Evolutionary conservation across 2,113 vertebrate genomes (phyloP).

Genomic region (Mugil cephalus): DNA sequence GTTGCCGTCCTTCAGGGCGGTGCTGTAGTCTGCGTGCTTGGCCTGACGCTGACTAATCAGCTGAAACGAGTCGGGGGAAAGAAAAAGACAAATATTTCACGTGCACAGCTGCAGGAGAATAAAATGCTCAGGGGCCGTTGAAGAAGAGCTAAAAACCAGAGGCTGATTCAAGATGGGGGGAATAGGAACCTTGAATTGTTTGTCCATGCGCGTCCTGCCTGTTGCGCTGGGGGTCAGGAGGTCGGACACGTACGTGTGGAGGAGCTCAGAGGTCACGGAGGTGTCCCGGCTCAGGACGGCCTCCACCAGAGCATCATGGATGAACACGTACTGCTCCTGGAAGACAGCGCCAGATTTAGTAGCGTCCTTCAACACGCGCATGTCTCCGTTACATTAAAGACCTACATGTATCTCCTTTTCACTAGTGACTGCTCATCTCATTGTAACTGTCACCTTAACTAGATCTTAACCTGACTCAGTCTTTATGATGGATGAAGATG

Average conservation of each 20-base stretch:
- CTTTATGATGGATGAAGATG: neutral
- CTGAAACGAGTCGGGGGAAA: constrained; percentile 76
- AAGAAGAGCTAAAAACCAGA: neutral
- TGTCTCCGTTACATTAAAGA: too few relatives aligned
- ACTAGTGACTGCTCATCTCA: too few relatives aligned
- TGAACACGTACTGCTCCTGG: constrained; percentile 97
- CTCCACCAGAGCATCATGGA: constrained; percentile 94
- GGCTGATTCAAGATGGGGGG: neutral
- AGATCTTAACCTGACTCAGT: too few relatives aligned
- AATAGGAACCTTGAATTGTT: constrained; percentile 91
- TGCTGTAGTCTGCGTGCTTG: constrained; percentile 93
- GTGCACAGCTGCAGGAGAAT: neutral
- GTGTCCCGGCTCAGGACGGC: constrained; percentile 94
- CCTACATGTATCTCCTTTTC: too few relatives aligned
- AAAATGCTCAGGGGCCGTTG: neutral
- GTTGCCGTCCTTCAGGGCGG: constrained; percentile 91
- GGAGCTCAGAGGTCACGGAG: constrained; percentile 88
- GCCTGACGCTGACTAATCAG: constrained; percentile 92
- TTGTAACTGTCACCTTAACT: too few relatives aligned
- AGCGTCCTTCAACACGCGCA: too few relatives aligned
- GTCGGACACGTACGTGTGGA: constrained; percentile 92
- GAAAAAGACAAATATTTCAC: neutral
- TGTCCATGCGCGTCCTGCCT: constrained; percentile 93
- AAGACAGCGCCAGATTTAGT: neutral
- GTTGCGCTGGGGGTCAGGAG: constrained; percentile 91